These are phyloP conservation scores for Portevinia maculata DNA, from an alignment of 2,888 invertebrate species.

Conservation along the genomic window DNA sequence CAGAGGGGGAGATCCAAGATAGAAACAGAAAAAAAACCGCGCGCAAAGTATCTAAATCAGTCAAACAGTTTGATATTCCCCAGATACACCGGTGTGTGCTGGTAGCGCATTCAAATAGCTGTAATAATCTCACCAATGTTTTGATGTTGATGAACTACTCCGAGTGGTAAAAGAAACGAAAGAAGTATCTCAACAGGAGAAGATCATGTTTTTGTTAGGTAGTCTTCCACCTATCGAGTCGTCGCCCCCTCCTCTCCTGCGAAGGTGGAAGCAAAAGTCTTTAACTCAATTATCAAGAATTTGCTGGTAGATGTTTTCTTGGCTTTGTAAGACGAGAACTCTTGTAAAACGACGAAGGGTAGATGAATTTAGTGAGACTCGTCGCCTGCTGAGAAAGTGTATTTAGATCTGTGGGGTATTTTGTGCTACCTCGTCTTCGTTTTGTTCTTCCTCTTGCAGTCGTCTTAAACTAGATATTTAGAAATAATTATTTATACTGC, in stretches of 20 bases:
- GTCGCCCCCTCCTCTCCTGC: too few species aligned
- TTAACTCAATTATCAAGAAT: constrained; percentile 69
- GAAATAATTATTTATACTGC: constrained; percentile 74
- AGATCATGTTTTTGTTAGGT: constrained; percentile 56
- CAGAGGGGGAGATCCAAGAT: constrained; percentile 24
- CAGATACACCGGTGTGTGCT: constrained; percentile 14
- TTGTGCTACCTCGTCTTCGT: neutral
- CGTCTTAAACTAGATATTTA: constrained; percentile 66
- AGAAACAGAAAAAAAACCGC: constrained; percentile 47
- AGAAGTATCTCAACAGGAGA: constrained; percentile 63
- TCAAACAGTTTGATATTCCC: constrained; percentile 65
- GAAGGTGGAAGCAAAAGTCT: constrained; percentile 52
- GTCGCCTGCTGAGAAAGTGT: constrained; percentile 3
- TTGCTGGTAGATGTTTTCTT: constrained; percentile 29
- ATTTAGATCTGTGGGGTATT: constrained; percentile 53
- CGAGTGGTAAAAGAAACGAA: constrained; percentile 25
- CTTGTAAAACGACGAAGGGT: constrained; percentile 10
- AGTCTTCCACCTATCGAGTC: constrained; percentile 5
- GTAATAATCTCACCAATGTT: constrained; percentile 73
- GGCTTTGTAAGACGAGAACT: constrained; percentile 38
- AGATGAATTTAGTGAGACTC: constrained; percentile 20
- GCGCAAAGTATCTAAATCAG: constrained; percentile 68
- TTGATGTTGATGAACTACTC: constrained; percentile 71
- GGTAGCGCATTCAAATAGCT: constrained; percentile 63
- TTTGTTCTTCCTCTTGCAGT: neutral